Percentiles rank a stretch among this genome's conserved stretches.
phyloP scores from a whole-genome alignment of 1,140 invertebrate species.

The Zaprionus ghesquierei region DNA sequence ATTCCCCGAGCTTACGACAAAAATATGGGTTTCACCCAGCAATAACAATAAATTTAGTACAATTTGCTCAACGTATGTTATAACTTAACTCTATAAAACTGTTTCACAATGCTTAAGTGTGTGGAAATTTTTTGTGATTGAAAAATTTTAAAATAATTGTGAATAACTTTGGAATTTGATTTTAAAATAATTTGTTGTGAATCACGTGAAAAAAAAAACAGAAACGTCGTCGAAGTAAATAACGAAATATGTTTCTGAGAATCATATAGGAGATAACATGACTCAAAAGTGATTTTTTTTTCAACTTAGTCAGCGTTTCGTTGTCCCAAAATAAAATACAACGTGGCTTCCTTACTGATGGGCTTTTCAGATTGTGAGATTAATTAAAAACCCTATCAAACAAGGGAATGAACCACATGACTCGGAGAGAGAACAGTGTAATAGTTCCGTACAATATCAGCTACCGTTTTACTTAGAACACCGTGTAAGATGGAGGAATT shows the following conservation, averaged over 20 bases:
- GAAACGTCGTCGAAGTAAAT: neutral
- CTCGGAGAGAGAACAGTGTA: neutral
- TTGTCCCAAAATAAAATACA: neutral
- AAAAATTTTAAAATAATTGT: conserved; percentile 19
- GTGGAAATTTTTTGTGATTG: conserved; percentile 20
- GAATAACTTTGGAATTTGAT: conserved; percentile 24
- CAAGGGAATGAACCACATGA: neutral
- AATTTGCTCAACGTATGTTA: neutral
- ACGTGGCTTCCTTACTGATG: neutral
- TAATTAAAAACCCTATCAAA: neutral
- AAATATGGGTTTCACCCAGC: conserved; percentile 1
- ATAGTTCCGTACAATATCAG: neutral
- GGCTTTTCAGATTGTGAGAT: neutral
- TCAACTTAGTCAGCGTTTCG: conserved; percentile 27
- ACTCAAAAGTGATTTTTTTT: conserved; percentile 24
- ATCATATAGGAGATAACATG: conserved; percentile 23
- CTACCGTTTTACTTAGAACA: neutral
- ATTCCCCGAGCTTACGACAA: conserved; percentile 3
- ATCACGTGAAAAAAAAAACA: conserved; percentile 29
- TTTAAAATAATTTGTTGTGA: conserved; percentile 10
- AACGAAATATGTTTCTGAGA: conserved; percentile 22
- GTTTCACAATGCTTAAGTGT: neutral
- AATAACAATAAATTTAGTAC: conserved; percentile 6
- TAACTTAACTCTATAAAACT: neutral
- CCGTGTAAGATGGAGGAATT: neutral